Conservation (phyloP, 2,888 invertebrate species). For the Blastobasis adustella region DNA sequence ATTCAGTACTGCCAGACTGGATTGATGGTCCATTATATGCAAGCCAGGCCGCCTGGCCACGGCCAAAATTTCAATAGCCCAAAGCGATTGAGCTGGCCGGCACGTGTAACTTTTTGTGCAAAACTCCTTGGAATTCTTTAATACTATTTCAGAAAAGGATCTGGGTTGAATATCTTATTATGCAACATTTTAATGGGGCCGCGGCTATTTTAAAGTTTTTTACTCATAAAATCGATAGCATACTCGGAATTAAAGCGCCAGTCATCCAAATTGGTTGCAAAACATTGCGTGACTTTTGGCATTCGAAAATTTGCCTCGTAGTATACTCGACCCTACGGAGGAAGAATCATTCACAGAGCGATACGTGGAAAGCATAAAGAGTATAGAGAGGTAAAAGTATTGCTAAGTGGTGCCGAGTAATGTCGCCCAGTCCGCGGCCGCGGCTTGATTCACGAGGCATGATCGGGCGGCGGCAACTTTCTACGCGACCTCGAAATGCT, state of each 20-base stretch:
- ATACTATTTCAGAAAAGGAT: conserved; percentile 46
- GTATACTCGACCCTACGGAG: conserved; percentile 13
- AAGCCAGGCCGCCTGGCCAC: conserved; percentile 46
- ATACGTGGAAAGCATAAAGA: background rate
- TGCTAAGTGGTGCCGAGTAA: too few relatives aligned
- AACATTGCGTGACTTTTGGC: conserved; percentile 31
- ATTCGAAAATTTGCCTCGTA: conserved; percentile 19
- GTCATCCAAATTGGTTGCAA: conserved; percentile 25
- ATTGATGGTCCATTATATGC: conserved; percentile 62
- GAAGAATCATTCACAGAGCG: conserved; percentile 13
- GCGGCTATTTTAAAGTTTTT: conserved; percentile 29
- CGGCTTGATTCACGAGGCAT: background rate
- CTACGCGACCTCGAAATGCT: conserved; percentile 72
- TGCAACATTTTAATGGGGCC: conserved; percentile 55
- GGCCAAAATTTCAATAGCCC: conserved; percentile 69
- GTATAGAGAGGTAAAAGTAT: background rate
- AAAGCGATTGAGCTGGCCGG: conserved; percentile 54
- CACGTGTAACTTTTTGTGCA: conserved; percentile 72
- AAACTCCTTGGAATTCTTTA: conserved; percentile 62
- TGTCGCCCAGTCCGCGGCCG: too few relatives aligned
- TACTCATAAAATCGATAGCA: conserved; percentile 26
- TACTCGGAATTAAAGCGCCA: conserved; percentile 31
- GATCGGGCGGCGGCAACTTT: conserved; percentile 55
- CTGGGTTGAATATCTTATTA: conserved; percentile 63
- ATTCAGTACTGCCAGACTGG: conserved; percentile 39